Percentiles rank a stretch among this genome's conserved stretches.
Conservation (phyloP, 2,797 vertebrate species). For the Neosalanx taihuensis region DNA sequence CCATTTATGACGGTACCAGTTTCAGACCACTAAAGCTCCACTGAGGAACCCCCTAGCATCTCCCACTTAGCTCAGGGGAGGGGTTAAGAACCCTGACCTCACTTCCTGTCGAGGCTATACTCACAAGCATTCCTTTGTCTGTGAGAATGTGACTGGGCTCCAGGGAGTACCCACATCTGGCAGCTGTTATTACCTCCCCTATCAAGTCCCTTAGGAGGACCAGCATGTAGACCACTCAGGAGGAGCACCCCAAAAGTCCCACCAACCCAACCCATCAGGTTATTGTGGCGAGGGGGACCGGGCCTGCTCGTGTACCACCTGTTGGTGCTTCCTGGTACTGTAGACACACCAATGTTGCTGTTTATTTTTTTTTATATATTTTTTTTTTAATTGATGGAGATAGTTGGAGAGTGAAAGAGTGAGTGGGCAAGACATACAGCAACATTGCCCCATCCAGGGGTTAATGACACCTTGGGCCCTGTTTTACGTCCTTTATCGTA, state of each 20-base stretch:
- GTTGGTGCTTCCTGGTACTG: background rate
- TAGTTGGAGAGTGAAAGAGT: too few species aligned
- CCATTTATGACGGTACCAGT: slow-evolving; percentile 60
- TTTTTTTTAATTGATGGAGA: background rate
- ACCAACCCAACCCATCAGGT: slow-evolving; percentile 42
- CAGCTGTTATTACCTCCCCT: slow-evolving; percentile 73
- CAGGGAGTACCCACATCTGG: slow-evolving; percentile 77
- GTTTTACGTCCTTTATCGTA: too few species aligned
- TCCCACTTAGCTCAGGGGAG: slow-evolving; percentile 62
- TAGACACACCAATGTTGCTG: background rate
- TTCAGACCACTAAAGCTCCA: slow-evolving; percentile 32
- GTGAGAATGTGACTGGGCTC: slow-evolving; percentile 77
- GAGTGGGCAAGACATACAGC: too few species aligned
- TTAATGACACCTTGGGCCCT: too few species aligned
- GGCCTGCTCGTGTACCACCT: slow-evolving; percentile 5
- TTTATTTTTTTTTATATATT: background rate
- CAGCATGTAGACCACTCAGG: slow-evolving; percentile 41
- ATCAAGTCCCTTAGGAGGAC: slow-evolving; percentile 9
- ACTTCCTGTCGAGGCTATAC: slow-evolving; percentile 76
- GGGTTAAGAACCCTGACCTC: slow-evolving; percentile 77
- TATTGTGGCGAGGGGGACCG: slow-evolving; percentile 37
- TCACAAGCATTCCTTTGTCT: slow-evolving; percentile 82
- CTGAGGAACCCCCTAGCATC: slow-evolving; percentile 43
- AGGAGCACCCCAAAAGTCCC: slow-evolving; percentile 50
- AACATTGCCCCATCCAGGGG: too few species aligned